These are phyloP conservation scores for Drosophila nannoptera DNA, from an alignment of 1,140 invertebrate genomes.

Conservation along the genomic window DNA sequence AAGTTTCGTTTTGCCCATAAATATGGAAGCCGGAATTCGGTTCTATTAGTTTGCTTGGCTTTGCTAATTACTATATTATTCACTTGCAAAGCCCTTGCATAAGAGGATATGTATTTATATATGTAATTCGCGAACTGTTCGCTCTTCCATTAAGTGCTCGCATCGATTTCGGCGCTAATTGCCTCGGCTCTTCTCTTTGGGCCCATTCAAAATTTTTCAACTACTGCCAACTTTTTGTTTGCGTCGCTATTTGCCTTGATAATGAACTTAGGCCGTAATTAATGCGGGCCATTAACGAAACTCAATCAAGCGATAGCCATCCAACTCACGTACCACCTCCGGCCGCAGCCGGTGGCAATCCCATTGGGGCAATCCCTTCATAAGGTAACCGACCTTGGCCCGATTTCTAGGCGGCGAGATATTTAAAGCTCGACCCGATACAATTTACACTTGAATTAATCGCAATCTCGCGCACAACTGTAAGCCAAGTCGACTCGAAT, in stretches of 20 bases:
- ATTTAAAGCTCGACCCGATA: constrained; percentile 16
- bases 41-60: not conserved
- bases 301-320: constrained; percentile 23
- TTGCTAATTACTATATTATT: too few relatives aligned
- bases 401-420: constrained; percentile 37
- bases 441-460: constrained; percentile 61
- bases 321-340: constrained; percentile 24
- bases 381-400: constrained; percentile 36
- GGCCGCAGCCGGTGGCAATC: not conserved
- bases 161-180: constrained; percentile 12
- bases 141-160: constrained; percentile 4
- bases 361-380: not conserved
- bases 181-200: constrained; percentile 10
- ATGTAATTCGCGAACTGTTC: too few relatives aligned
- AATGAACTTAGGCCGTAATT: constrained; percentile 31
- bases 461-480: constrained; percentile 22
- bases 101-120: too few relatives aligned
- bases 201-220: not conserved
- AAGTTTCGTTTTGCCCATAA: too few relatives aligned
- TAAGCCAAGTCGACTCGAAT: constrained; percentile 38
- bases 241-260: constrained; percentile 8
- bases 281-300: constrained; percentile 19
- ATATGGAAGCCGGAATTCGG: not conserved
- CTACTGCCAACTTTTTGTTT: constrained; percentile 10
- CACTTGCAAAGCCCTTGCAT: too few relatives aligned